Base-by-base conservation (phyloP, 2,113 vertebrate species). In the Ariopsis seemanni region DNA sequence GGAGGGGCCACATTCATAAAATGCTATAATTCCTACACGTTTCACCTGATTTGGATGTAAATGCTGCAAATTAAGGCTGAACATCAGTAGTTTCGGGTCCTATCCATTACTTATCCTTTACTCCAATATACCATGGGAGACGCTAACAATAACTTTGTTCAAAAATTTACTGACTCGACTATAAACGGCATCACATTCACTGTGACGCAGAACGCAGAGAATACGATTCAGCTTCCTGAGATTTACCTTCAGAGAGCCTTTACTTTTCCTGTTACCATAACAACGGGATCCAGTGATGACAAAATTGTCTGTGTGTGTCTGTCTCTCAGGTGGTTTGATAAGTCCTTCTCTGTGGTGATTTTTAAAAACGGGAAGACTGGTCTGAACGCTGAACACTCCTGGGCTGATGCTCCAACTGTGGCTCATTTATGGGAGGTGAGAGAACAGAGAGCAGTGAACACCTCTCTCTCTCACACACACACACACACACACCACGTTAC, bases 381-480 rank as follows among this genome's bases (percentile, higher is more conserved):
- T 0, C 89, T 98, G 89, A 97, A 97, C 0, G 96, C 97, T 2
- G 97, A 98, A 81, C 97, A 98, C 78, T 97, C 97, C 0, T 98
- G 97, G 97, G 97, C 96, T 0, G 97, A 98, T 71, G 96, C 96
- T 2, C 96, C 97, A 0, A 94, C 96, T 14, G 91, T 97, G 25
- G 96, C 96, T 84, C 97, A 98, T 30, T 94, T 97, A 63, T 97
- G 96, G 96, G 97, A 97, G 96, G 97, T 97, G 90, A 58, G 93
- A 72, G 67, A 69, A 67, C 63, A 27, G 63, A 27, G 63, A 67
- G 60, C 60, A 22, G 63, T n/a, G 18, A 67, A 34, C 14, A 69
- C 27, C 65, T 69, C 30, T 30, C 30, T n/a, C n/a, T n/a, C n/a
- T n/a, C 0, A 20, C 60, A 62, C 20, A 20, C 60, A 6, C 34